Base-by-base conservation (phyloP, 2,797 vertebrate species). In the Syngnathus rostellatus region DNA sequence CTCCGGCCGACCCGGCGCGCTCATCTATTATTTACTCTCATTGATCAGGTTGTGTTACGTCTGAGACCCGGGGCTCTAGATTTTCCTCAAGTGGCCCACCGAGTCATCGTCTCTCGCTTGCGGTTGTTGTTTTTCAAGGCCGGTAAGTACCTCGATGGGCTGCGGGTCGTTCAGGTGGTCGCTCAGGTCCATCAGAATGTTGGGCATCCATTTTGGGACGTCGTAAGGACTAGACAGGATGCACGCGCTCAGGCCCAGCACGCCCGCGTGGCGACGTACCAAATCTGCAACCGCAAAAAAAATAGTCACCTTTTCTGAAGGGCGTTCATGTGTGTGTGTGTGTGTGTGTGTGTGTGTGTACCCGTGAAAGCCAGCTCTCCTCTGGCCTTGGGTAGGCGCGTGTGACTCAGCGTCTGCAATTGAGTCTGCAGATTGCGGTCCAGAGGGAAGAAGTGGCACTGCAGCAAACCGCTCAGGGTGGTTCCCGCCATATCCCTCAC, bases 401-500 rank as follows among this genome's bases (percentile, higher is more conserved):
- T 98, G 89, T 98, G 95, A 90, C 97, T 97, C 82, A 99, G 94
- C 83, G 94, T 92, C 83, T 99, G 95, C 77, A 99, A 96, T 80
- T 98, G 92, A 60, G 89, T 91, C 93, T 98, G 96, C 94, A 98
- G 93, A 81, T 92, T 87, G 59, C 69, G 80, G 62, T 98, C 95
- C 91, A 99, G 94, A 21, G 87, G 90, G 77, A 99, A 92, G 76
- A 98, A 98, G 76, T 94, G 94, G 84, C 97, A 99, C 84, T 99
- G 97, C 68, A 99, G 86, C 68, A 99, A 91, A 64, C 96, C 96
- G 62, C 97, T 97, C 63, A 99, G 89, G 0, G 97, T 98, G 77
- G 95, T 98, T 73, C 93, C 93, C 40, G 97, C 97, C 94, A 98
- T 97, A 88, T 98, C 97, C 84, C 97, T 92, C 83, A 98, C 95